These are phyloP conservation scores for Acanthis flammea DNA, from an alignment of 2,797 vertebrate species.

Conservation along the genomic window DNA sequence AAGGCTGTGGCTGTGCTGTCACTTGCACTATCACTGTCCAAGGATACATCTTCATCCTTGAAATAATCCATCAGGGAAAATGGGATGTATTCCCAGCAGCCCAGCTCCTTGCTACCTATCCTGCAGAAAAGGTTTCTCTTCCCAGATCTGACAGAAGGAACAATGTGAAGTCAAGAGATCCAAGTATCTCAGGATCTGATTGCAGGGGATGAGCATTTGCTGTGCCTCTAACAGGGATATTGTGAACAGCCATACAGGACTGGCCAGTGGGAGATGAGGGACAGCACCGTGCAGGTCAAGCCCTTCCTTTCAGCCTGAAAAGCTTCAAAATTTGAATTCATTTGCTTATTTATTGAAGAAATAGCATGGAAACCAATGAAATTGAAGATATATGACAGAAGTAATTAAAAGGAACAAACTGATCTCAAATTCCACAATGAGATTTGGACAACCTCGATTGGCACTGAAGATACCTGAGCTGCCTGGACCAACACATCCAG, in stretches of 20 bases:
- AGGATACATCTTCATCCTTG: neutral
- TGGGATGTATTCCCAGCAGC: neutral
- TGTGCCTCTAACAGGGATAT: neutral
- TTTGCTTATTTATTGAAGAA: neutral
- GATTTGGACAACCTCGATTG: fast-evolving
- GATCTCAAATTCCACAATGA: neutral
- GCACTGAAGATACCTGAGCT: neutral
- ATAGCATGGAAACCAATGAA: neutral
- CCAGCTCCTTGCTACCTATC: neutral
- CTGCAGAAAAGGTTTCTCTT: neutral
- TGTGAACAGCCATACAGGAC: fast-evolving
- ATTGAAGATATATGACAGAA: neutral
- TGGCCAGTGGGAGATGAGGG: neutral
- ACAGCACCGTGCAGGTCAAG: neutral
- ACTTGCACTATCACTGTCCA: neutral
- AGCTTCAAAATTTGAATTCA: neutral
- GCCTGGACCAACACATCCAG: neutral
- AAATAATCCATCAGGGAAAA: neutral
- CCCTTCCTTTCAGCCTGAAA: neutral
- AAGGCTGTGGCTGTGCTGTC: neutral
- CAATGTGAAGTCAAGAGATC: neutral
- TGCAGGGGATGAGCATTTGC: neutral
- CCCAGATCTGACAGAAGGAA: neutral
- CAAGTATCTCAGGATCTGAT: neutral
- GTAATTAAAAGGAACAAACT: neutral